These are phyloP conservation scores for Semotilus atromaculatus DNA, from an alignment of 2,797 vertebrate genomes.

Conservation along the genomic window DNA sequence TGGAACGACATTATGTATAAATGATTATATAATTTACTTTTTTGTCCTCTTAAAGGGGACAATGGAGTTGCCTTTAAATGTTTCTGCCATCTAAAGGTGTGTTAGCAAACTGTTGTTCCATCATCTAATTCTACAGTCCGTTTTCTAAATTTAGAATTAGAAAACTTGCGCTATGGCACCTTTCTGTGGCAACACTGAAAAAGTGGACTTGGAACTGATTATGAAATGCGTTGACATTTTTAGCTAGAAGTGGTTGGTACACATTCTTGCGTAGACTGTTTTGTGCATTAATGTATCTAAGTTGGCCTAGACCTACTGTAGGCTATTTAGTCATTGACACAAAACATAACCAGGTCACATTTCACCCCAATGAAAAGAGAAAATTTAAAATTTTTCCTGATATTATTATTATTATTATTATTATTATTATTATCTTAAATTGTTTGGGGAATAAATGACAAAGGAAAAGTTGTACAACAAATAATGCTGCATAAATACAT, in stretches of 20 bases:
- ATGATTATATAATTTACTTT: neutral
- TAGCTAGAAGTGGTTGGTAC: neutral
- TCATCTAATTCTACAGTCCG: neutral
- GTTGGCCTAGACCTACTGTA: neutral
- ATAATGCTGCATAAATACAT: neutral
- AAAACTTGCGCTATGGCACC: neutral
- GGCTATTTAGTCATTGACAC: neutral
- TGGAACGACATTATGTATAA: neutral
- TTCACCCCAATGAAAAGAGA: neutral
- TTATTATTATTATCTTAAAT: neutral
- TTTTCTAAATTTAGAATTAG: neutral
- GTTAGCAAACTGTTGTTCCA: neutral
- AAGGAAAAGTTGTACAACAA: neutral
- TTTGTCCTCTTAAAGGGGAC: too few relatives aligned
- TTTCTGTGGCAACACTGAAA: neutral
- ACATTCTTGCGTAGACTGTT: neutral
- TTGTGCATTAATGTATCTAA: neutral
- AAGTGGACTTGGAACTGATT: neutral
- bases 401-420: neutral
- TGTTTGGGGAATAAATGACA: neutral
- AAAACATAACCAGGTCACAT: neutral
- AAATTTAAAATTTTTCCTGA: neutral
- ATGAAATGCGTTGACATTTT: neutral
- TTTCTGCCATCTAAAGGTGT: slow-evolving; percentile 20
- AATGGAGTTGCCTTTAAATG: slow-evolving; percentile 13